Conservation (phyloP, 2,797 vertebrate species). For the Poeciliopsis gracilis region DNA sequence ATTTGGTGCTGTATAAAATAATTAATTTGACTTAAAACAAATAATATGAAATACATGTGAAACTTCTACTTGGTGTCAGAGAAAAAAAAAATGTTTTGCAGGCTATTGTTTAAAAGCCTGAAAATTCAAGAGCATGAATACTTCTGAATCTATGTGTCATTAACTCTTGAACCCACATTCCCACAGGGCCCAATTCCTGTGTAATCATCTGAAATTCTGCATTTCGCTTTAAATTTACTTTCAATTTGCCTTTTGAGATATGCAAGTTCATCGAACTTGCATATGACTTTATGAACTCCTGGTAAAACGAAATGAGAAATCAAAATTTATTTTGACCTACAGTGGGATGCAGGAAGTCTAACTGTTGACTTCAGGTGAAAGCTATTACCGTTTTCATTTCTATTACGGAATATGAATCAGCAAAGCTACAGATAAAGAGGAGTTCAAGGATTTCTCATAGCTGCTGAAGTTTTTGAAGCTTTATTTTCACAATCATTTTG, state of each 20-base stretch:
- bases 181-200: neutral
- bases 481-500: constrained; percentile 17
- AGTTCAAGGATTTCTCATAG: constrained; percentile 26
- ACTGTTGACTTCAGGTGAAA: constrained; percentile 13
- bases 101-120: neutral
- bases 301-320: neutral
- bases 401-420: constrained; percentile 20
- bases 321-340: neutral
- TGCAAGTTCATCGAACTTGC: neutral
- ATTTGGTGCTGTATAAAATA: neutral
- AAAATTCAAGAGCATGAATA: neutral
- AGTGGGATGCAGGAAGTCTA: constrained; percentile 6
- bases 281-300: constrained; percentile 2
- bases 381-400: constrained; percentile 11
- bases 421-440: neutral
- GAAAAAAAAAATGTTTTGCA: neutral
- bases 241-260: neutral
- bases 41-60: neutral
- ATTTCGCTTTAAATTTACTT: constrained; percentile 8
- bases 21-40: neutral
- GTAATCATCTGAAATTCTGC: neutral
- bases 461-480: neutral
- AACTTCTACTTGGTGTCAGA: neutral
- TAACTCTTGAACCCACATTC: constrained; percentile 11
- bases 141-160: neutral